phyloP scores from a whole-genome alignment of 2,113 vertebrate species.

The Brachyistius frenatus region DNA sequence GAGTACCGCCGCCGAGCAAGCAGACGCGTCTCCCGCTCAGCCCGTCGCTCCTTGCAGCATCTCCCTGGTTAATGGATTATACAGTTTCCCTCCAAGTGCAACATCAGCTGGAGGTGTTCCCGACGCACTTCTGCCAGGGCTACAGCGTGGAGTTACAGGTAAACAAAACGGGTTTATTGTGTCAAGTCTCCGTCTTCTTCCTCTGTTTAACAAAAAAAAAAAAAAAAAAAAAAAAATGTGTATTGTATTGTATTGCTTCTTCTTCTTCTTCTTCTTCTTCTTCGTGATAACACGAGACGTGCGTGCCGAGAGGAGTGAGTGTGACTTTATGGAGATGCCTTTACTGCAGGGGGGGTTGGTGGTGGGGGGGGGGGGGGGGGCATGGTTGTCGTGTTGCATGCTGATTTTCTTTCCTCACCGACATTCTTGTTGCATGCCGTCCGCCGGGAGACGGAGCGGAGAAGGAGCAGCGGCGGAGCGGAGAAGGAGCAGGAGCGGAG shows the following conservation, averaged over 20 bases:
- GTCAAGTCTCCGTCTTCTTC: neutral
- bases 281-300: neutral
- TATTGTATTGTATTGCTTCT: too few species aligned
- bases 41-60: constrained; percentile 42
- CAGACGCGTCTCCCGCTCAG: constrained; percentile 60
- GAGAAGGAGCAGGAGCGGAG: too few species aligned
- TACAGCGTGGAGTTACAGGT: constrained; percentile 87
- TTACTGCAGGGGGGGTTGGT: constrained; percentile 30
- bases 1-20: constrained; percentile 65
- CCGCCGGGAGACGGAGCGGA: constrained; percentile 5
- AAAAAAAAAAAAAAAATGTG: too few species aligned
- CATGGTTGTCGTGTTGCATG: constrained; percentile 59
- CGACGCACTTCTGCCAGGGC: constrained; percentile 78
- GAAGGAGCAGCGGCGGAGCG: neutral
- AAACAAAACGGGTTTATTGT: constrained; percentile 46
- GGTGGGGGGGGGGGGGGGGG: constrained; percentile 6
- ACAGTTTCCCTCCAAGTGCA: constrained; percentile 84
- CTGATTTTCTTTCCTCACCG: constrained; percentile 45
- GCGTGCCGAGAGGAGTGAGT: constrained; percentile 27
- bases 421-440: constrained; percentile 49
- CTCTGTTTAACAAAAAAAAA: neutral
- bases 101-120: constrained; percentile 81
- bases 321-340: constrained; percentile 55
- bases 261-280: neutral
- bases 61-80: constrained; percentile 83